Percentiles rank a stretch among this genome's conserved stretches.
phyloP scores from a whole-genome alignment of 2,797 vertebrate genomes.

The Oophaga sylvatica region DNA sequence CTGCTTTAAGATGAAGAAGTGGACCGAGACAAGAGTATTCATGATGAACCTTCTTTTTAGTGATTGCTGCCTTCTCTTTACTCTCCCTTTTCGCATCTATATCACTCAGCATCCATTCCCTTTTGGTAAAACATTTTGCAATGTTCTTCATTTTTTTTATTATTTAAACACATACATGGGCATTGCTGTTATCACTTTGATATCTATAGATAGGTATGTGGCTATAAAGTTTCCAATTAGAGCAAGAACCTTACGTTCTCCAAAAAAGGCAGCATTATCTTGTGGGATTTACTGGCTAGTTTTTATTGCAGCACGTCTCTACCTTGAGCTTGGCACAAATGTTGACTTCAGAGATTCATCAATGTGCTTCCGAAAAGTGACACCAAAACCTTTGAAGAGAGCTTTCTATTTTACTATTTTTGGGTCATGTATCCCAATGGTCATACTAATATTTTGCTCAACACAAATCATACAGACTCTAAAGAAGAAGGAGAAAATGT shows the following conservation, averaged over 20 bases:
- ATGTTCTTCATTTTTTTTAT: background rate
- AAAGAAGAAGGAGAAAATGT: slow-evolving; percentile 9
- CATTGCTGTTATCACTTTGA: slow-evolving; percentile 59
- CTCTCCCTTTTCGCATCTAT: slow-evolving; percentile 76
- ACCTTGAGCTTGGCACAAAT: slow-evolving; percentile 54
- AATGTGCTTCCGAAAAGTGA: slow-evolving; percentile 45
- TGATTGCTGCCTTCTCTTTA: slow-evolving; percentile 74
- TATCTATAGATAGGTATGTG: slow-evolving; percentile 48
- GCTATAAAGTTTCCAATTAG: slow-evolving; percentile 44
- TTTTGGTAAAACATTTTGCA: background rate
- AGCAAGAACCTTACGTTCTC: slow-evolving; percentile 64
- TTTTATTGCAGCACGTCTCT: slow-evolving; percentile 15
- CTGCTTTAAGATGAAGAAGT: slow-evolving; percentile 64
- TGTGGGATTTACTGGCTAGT: slow-evolving; percentile 61
- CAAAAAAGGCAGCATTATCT: slow-evolving; percentile 12
- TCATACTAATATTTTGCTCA: slow-evolving; percentile 47
- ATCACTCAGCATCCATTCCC: slow-evolving; percentile 62
- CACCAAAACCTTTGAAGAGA: background rate
- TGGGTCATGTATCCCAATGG: slow-evolving; percentile 46
- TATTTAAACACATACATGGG: slow-evolving; percentile 65
- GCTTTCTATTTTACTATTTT: background rate
- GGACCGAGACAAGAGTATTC: slow-evolving; percentile 62
- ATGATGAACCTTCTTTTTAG: slow-evolving; percentile 65
- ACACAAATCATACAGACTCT: slow-evolving; percentile 29
- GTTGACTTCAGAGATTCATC: slow-evolving; percentile 41